Percentiles rank a stretch among this genome's conserved stretches.
Evolutionary conservation across 2,888 invertebrate species (phyloP).

Genomic region (Dastarcus helophoroides): DNA sequence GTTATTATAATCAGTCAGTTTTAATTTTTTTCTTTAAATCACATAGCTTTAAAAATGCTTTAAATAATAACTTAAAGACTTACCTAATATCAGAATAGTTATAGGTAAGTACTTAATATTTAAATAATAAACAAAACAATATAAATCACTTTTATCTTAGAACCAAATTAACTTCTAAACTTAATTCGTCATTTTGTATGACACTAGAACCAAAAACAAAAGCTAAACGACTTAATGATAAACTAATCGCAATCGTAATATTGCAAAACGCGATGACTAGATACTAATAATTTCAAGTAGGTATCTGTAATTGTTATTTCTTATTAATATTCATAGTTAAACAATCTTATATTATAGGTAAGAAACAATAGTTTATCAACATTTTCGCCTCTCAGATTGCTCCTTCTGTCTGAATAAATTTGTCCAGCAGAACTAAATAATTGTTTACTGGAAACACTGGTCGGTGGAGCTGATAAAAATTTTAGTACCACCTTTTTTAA

Average conservation of each 20-base stretch:
- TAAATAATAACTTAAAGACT: conserved; percentile 1
- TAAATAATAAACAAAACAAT: conserved; percentile 3
- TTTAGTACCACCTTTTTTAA: conserved; percentile 8
- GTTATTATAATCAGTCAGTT: conserved; percentile 4
- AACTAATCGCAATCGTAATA: conserved; percentile 2
- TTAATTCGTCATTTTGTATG: conserved; percentile 4
- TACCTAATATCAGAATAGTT: conserved; percentile 1
- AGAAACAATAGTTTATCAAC: conserved; percentile 4
- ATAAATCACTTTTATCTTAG: conserved; percentile 1
- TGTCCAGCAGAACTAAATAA: conserved; percentile 15
- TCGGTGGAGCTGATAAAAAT: conserved; percentile 15
- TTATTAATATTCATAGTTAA: conserved; percentile 6
- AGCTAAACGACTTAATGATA: conserved; percentile 3
- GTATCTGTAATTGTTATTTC: too few species aligned
- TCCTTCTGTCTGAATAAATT: conserved; percentile 10
- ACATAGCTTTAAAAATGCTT: conserved; percentile 3
- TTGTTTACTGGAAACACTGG: conserved; percentile 18
- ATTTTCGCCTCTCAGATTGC: conserved; percentile 3
- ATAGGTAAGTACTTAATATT: conserved; percentile 2
- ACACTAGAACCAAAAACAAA: conserved; percentile 1
- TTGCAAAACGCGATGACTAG: conserved; percentile 4
- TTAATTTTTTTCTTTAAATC: conserved; percentile 2
- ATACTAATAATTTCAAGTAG: conserved; percentile 4
- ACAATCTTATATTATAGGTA: conserved; percentile 5
- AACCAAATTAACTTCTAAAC: conserved; percentile 1